Evolutionary conservation across 2,113 vertebrate genomes (phyloP), one percentile per base, ranked within the genome.

Genomic region (Dolichotis patagonum): DNA sequence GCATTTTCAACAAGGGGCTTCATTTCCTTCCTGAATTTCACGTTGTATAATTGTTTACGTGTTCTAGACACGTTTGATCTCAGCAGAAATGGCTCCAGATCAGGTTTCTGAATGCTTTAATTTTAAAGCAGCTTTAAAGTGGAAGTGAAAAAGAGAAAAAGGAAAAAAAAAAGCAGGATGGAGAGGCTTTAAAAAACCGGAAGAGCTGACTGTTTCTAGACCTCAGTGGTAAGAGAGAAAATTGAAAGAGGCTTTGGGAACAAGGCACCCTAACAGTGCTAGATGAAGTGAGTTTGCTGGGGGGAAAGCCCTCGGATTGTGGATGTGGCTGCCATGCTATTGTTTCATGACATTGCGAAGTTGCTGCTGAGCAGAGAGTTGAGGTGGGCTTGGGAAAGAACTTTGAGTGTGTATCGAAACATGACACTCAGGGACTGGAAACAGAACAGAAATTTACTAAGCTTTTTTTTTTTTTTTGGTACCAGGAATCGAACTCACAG

Each of bases 101-200:
- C 62, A 20, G 12, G 7, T 80, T 60, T 89, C n/a, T 38, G 22
- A 84, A 58, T 82, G 58, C 46, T 80, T 60, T 89, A 85, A n/a
- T 56, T 89, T 90, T 62, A 78, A 84, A 90, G n/a, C 13, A 83
- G 22, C 41, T 96, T 85, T 49, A 93, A 94, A 90, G 71, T 67
- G 88, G 67, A 69, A 86, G 63, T 56, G 41, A 38, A 46, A 91
- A 38, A 86, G 46, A 65, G 73, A 91, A 20, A 56, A 60, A 83
- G 35, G 35, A 16, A 16, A 54, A 52, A 90, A 75, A 49, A 71
- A 9, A 52, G 49, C 49, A 52, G 49, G 49, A 9, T 52, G 49
- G 10, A 19, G 41, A 41, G 77, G 32, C 43, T 43, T 52, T 63
- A 69, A 62, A 91, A 67, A 86, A 56, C 30, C 38, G 56, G 16